Conservation (phyloP, 2,888 invertebrate genomes). For the Ischnura elegans region DNA sequence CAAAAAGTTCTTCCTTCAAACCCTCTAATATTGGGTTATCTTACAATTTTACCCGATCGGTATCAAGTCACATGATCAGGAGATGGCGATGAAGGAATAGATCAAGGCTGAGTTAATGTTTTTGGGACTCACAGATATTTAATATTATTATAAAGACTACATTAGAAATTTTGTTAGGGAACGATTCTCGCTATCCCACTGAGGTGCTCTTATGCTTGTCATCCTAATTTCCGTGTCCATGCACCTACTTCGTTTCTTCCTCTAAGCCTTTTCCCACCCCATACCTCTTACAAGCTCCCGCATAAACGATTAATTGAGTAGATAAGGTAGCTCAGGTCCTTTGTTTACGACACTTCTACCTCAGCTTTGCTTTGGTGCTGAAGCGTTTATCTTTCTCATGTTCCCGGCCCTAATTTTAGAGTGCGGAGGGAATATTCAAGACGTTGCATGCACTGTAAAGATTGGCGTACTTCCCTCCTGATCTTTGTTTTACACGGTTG, state of each 20-base stretch:
- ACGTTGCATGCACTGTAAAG: not conserved
- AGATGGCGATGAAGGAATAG: too few relatives aligned
- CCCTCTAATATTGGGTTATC: too few relatives aligned
- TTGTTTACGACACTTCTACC: slow-evolving; percentile 23
- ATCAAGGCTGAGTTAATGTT: too few relatives aligned
- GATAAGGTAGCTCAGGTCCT: not conserved
- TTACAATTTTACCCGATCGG: too few relatives aligned
- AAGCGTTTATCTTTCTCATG: not conserved
- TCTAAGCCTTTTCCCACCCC: not conserved
- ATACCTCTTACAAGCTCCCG: not conserved
- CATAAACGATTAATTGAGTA: slow-evolving; percentile 11
- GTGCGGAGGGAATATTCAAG: not conserved
- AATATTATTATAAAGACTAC: too few relatives aligned
- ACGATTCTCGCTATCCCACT: too few relatives aligned
- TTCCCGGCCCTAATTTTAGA: not conserved
- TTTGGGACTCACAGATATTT: too few relatives aligned
- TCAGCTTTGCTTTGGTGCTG: not conserved
- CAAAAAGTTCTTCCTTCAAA: too few relatives aligned
- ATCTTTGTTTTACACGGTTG: not conserved
- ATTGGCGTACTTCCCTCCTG: not conserved
- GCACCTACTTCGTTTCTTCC: not conserved
- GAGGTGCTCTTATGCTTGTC: not conserved
- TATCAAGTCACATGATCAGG: too few relatives aligned
- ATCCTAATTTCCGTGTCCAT: not conserved
- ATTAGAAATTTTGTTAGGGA: too few relatives aligned